These are phyloP conservation scores for Antennarius maculatus DNA, from an alignment of 2,797 vertebrate species.

Conservation along the genomic window DNA sequence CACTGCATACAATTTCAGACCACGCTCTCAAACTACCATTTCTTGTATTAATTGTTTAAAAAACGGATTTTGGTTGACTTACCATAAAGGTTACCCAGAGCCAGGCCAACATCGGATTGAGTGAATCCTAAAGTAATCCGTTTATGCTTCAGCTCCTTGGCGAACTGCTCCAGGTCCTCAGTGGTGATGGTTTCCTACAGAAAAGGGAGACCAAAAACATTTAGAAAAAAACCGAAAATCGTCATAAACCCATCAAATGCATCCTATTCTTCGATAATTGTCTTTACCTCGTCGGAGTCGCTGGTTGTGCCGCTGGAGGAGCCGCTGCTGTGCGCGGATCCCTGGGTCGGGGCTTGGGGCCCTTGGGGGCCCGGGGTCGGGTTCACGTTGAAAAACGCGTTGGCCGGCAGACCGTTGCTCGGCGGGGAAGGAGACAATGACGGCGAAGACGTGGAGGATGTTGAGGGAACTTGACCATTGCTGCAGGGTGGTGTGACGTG, in stretches of 20 bases:
- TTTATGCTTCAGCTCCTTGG: conserved; percentile 86
- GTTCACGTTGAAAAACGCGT: conserved; percentile 64
- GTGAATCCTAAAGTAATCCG: conserved; percentile 86
- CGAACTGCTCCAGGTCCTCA: conserved; percentile 85
- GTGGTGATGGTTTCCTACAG: conserved; percentile 80
- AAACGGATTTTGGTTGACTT: conserved; percentile 19
- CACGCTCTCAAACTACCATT: no score
- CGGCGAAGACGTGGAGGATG: conserved; percentile 71
- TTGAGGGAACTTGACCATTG: conserved; percentile 57
- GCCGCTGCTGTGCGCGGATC: conserved; percentile 79
- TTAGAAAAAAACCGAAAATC: no score
- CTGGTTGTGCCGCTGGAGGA: conserved; percentile 86
- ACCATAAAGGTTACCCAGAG: conserved; percentile 85
- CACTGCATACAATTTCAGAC: no score
- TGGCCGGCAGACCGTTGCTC: conserved; percentile 52
- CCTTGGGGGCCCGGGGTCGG: conserved; percentile 44
- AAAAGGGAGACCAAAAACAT: no score
- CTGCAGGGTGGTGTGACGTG: conserved; percentile 67
- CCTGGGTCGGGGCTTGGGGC: conserved; percentile 62
- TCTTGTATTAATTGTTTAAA: no score
- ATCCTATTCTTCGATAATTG: no score
- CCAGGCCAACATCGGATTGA: conserved; percentile 85
- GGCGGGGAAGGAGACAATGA: conserved; percentile 78
- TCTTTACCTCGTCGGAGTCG: conserved; percentile 83
- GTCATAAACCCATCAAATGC: no score